Evolutionary conservation across 1,140 invertebrate genomes (phyloP).

Genomic region (Pararge aegeria): DNA sequence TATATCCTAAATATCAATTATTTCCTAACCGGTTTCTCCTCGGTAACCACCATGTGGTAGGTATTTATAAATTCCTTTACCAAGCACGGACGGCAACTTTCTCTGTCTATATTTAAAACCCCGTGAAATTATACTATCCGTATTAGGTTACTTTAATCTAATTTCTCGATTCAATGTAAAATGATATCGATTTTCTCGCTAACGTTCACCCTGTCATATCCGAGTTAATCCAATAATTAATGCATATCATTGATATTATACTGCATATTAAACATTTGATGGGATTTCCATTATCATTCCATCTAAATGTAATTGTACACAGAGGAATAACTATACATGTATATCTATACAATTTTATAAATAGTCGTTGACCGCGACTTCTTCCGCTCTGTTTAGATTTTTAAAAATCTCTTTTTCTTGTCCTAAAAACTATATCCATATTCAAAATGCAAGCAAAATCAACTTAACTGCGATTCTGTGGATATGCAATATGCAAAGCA

Average conservation of each 20-base stretch:
- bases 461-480: no score
- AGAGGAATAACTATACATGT: not conserved
- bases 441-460: no score
- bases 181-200: constrained; percentile 21
- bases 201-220: constrained; percentile 5
- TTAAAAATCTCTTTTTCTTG: no score
- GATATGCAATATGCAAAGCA: no score
- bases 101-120: not conserved
- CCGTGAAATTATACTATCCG: not conserved
- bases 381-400: no score
- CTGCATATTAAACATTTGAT: constrained; percentile 17
- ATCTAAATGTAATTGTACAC: not conserved
- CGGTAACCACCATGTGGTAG: not conserved
- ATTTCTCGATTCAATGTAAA: constrained; percentile 21
- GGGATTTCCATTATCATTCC: not conserved
- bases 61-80: constrained; percentile 1
- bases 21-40: no score
- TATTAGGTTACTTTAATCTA: constrained; percentile 6
- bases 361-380: no score
- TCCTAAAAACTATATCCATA: no score
- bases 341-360: no score
- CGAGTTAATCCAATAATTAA: constrained; percentile 20
- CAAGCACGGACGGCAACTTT: not conserved
- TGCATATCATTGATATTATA: constrained; percentile 13
- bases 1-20: no score